Evolutionary conservation across 2,113 vertebrate species (phyloP).

Genomic region (Tor tambroides): DNA sequence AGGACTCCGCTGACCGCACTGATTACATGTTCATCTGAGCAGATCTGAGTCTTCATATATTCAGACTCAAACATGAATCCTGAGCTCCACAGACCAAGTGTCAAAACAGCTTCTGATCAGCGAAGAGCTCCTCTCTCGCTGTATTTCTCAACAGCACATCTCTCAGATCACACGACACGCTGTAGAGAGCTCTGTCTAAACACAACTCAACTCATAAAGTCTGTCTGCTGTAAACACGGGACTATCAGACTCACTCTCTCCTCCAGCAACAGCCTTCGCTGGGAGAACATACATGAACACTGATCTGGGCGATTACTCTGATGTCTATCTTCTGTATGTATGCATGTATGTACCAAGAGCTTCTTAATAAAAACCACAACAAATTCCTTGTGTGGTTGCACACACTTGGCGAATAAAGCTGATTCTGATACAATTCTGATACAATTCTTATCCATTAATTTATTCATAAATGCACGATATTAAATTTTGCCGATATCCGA

Average conservation of each 20-base stretch:
- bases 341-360: too few species aligned
- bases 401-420: too few species aligned
- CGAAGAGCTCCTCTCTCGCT: slow-evolving; percentile 2
- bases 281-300: background rate
- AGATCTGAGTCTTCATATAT: background rate
- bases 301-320: too few species aligned
- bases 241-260: slow-evolving; percentile 53
- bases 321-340: too few species aligned
- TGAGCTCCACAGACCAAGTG: background rate
- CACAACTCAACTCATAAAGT: slow-evolving; percentile 68
- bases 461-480: too few species aligned
- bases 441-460: background rate
- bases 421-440: too few species aligned
- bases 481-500: too few species aligned
- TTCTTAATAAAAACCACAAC: too few species aligned
- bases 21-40: background rate
- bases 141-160: slow-evolving; percentile 35
- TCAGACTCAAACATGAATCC: background rate
- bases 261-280: slow-evolving; percentile 36
- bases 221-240: slow-evolving; percentile 60
- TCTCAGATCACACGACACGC: slow-evolving; percentile 58
- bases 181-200: slow-evolving; percentile 58
- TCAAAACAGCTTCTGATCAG: background rate
- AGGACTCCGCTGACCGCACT: background rate
- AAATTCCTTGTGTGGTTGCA: too few species aligned